Evolutionary conservation across 2,888 invertebrate genomes (phyloP).

Genomic region (Eupithecia dodoneata): DNA sequence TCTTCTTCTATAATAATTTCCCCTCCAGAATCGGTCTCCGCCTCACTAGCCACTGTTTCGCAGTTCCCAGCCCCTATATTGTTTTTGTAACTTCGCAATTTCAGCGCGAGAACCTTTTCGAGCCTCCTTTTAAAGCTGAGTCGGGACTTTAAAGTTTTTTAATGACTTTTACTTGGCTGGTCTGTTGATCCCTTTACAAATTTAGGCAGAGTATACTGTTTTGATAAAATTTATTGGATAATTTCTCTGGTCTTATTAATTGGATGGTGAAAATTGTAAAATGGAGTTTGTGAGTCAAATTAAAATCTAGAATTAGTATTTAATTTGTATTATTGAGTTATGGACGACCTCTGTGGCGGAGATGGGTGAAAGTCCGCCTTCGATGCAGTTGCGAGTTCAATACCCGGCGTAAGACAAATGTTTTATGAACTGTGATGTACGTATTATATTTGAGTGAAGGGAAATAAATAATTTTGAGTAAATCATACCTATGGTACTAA

Average conservation of each 20-base stretch:
- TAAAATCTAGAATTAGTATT: background rate
- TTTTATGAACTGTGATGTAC: background rate
- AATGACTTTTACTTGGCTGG: conserved; percentile 32
- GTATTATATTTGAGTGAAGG: too few relatives aligned
- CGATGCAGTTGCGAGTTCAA: background rate
- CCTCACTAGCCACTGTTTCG: conserved; percentile 2
- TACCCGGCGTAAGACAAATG: background rate
- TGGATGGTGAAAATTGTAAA: background rate
- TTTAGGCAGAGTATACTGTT: conserved; percentile 17
- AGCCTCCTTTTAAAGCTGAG: conserved; percentile 34
- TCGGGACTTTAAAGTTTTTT: conserved; percentile 34
- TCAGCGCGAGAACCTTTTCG: conserved; percentile 29
- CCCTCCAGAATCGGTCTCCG: background rate
- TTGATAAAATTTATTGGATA: conserved; percentile 2
- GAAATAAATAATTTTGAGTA: too few relatives aligned
- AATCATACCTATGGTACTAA: too few relatives aligned
- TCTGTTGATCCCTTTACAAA: conserved; percentile 28
- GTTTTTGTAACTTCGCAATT: conserved; percentile 42
- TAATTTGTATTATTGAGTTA: background rate
- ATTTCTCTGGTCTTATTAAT: background rate
- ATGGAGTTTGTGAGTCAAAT: background rate
- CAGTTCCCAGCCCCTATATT: conserved; percentile 33
- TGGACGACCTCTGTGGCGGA: background rate
- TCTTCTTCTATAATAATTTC: background rate
- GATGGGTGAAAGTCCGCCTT: background rate